Evolutionary conservation across 2,113 vertebrate genomes (phyloP), one percentile per base, ranked within the genome.

Genomic region (Rhagologus leucostigma): DNA sequence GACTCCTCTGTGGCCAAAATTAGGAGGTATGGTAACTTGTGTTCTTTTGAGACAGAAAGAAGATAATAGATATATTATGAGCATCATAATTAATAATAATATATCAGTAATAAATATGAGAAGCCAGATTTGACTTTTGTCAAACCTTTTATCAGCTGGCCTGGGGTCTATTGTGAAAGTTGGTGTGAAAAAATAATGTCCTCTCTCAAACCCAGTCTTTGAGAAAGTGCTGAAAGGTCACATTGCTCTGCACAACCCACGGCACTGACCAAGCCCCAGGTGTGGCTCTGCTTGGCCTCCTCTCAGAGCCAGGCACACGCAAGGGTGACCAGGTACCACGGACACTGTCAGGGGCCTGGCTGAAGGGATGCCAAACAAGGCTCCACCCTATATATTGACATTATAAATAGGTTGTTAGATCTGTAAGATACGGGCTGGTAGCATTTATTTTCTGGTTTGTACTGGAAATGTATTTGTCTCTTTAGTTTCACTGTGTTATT

Each of bases 171-270:
- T 18, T 78, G 17, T 59, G 63, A 86, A 89, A 71, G 11, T 57
- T 18, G 2, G 3, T 14, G 11, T 30, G 22, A 19, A 59, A 46
- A 55, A 81, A 52, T 4, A 7, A 39, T 2, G 6, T 60, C 13
- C 4, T 65, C 57, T 74, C 18, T 67, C 13, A 79, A 79, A 23
- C 7, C 6, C 21, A 18, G 37, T 22, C 18, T 16, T 79, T n/a
- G 10, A 60, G 65, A 37, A 46, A 32, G 20, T 19, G 13, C 23
- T 4, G 3, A 24, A 44, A 37, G 4, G 4, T 23, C 35, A 16
- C 2, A 0, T 18, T 11, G 4, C 9, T 63, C 26, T 68, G 49
- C 37, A 68, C 26, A 23, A 4, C 8, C n/a, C 26, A 3, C 0
- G 10, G 67, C 37, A 23, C 5, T 57, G 62, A 3, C 2, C 13